phyloP scores from a whole-genome alignment of 2,113 vertebrate species.

The Bolborhynchus lineola region DNA sequence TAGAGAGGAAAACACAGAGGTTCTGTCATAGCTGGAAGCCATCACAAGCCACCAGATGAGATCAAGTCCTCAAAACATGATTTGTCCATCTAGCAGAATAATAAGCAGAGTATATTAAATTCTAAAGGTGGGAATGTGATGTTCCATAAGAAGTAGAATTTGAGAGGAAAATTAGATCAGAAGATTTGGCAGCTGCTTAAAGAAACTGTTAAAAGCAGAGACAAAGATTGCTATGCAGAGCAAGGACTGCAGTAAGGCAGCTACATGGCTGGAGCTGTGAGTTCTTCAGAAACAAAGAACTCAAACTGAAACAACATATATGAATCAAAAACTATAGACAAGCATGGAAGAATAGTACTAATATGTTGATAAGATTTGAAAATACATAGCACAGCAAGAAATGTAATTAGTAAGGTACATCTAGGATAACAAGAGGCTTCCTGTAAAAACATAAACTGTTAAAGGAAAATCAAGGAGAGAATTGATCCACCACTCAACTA shows the following conservation, averaged over 20 bases:
- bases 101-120: neutral
- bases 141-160: neutral
- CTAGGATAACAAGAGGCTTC: neutral
- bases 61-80: neutral
- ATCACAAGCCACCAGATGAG: neutral
- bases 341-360: neutral
- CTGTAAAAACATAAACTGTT: neutral
- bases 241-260: neutral
- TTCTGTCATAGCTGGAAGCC: neutral
- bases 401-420: neutral
- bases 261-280: neutral
- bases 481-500: neutral
- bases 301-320: neutral
- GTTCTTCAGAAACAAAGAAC: neutral
- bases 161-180: neutral
- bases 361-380: neutral
- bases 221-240: neutral
- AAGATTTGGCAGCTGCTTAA: neutral
- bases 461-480: neutral
- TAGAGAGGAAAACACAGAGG: neutral
- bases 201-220: neutral
- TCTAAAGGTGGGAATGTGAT: neutral
- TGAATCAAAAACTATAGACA: neutral
- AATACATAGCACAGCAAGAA: neutral
- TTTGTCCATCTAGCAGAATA: neutral